phyloP scores from a whole-genome alignment of 2,113 vertebrate species.

The Gasterosteus nipponicus region DNA sequence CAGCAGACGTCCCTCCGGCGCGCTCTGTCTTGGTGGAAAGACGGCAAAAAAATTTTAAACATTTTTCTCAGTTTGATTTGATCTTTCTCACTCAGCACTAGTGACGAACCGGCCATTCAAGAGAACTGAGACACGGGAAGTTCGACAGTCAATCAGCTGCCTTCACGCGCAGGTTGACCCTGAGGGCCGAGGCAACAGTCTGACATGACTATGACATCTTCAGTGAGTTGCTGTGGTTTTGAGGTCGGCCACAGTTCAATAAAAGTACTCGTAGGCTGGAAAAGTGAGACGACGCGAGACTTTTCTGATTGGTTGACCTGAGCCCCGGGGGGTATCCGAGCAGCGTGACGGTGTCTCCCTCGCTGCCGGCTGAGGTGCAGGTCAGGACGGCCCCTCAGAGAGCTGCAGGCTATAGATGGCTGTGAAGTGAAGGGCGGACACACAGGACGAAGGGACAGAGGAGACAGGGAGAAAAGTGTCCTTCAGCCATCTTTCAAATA shows the following conservation, averaged over 20 bases:
- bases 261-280: slow-evolving; percentile 18
- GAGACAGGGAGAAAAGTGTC: not conserved
- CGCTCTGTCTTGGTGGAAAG: not conserved
- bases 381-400: slow-evolving; percentile 45
- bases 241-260: slow-evolving; percentile 10
- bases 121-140: slow-evolving; percentile 32
- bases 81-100: slow-evolving; percentile 11
- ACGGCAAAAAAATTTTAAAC: slow-evolving; percentile 3
- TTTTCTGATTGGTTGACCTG: slow-evolving; percentile 56
- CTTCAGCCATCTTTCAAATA: not conserved
- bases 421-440: slow-evolving; percentile 46
- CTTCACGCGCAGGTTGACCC: slow-evolving; percentile 36
- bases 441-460: slow-evolving; percentile 19
- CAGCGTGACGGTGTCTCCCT: slow-evolving; percentile 33
- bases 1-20: slow-evolving; percentile 31
- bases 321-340: slow-evolving; percentile 49
- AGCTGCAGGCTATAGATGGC: slow-evolving; percentile 60
- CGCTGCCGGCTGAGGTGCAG: slow-evolving; percentile 62
- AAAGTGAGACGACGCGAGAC: slow-evolving; percentile 28
- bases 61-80: slow-evolving; percentile 28
- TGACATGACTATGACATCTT: slow-evolving; percentile 55
- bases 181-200: slow-evolving; percentile 8
- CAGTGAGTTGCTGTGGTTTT: slow-evolving; percentile 29
- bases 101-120: slow-evolving; percentile 1
- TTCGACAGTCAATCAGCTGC: slow-evolving; percentile 25